Evolutionary conservation across 2,888 invertebrate genomes (phyloP), one percentile per base, ranked within the genome.

Genomic region (Tenthredo notha): DNA sequence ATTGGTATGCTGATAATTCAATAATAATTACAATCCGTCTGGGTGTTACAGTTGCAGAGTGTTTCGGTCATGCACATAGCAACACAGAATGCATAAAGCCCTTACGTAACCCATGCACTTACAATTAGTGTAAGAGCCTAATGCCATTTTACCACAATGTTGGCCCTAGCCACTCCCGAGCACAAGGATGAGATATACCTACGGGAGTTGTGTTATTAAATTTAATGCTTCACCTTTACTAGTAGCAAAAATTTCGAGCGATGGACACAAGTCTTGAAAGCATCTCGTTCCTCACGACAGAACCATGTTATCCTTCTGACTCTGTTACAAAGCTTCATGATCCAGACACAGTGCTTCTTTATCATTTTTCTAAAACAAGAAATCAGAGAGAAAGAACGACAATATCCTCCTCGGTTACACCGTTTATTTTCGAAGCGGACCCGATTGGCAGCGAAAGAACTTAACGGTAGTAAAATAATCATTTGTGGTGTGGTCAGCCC

Each of bases 121-220:
- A 29, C 50, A 77, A 77, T 77, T 77, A 77, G 75, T 50, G 50
- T 77, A 77, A 77, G 33, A 77, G 50, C 77, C 77, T 54, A 54
- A 77, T 33, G 50, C 54, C 77, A 54, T 77, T 77, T 77, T 77
- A 33, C 77, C 47, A 29, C 77, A 77, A 67, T 33, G 67, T 43
- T 74, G 72, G 21, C n/a, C 43, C n/a, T 43, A 43, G 40, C 43
- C 43, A 43, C 72, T 74, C 72, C 43, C 21, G 18, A 21, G 72
- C 7, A 25, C 72, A 43, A 40, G 21, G 72, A 40, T 25, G 61
- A 9, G 12, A 61, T 10, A 61, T 10, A 61, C 6, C 15, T 33
- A 67, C 67, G 33, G 33, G 77, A 77, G 15, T 15, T 10, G 61
- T 25, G 61, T 58, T 61, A 61, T 37, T 47, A 61, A 61, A 40